Percentiles rank a stretch among this genome's conserved stretches.
Conservation (phyloP, 2,888 invertebrate genomes). For the Rapana venosa region DNA sequence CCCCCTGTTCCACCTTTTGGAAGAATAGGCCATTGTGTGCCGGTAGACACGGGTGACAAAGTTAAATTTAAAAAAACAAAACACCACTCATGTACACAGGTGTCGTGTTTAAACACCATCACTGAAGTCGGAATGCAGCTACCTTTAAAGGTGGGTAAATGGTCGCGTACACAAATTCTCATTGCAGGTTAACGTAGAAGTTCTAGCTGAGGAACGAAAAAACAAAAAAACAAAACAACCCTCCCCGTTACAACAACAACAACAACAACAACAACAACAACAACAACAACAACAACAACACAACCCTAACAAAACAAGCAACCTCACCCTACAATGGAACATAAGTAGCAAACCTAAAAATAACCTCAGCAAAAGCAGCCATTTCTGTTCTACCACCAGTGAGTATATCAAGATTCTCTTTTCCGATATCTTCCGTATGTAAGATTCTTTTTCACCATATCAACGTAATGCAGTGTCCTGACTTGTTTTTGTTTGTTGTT, state of each 20-base stretch:
- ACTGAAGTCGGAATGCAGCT: too few relatives aligned
- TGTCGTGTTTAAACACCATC: too few relatives aligned
- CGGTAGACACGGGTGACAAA: too few relatives aligned
- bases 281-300: not conserved
- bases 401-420: not conserved
- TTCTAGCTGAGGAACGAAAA: not conserved
- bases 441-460: not conserved
- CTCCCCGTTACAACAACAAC: not conserved
- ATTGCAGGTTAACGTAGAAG: not conserved
- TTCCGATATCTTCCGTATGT: too few relatives aligned
- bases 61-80: too few relatives aligned
- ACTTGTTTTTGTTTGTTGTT: too few relatives aligned
- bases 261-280: constrained; percentile 5
- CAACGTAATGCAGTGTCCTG: too few relatives aligned
- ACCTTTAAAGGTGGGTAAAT: too few relatives aligned
- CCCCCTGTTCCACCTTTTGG: too few relatives aligned
- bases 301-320: not conserved
- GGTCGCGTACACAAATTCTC: not conserved
- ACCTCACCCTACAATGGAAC: not conserved
- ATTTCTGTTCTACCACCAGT: not conserved
- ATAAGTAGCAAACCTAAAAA: not conserved
- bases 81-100: too few relatives aligned
- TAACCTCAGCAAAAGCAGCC: too few relatives aligned
- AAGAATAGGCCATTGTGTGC: too few relatives aligned
- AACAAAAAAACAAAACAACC: not conserved